A percentile compares a stretch with the other conserved stretches of the same genome.
phyloP scores from a whole-genome alignment of 2,888 invertebrate species.

The Julus scanicus region DNA sequence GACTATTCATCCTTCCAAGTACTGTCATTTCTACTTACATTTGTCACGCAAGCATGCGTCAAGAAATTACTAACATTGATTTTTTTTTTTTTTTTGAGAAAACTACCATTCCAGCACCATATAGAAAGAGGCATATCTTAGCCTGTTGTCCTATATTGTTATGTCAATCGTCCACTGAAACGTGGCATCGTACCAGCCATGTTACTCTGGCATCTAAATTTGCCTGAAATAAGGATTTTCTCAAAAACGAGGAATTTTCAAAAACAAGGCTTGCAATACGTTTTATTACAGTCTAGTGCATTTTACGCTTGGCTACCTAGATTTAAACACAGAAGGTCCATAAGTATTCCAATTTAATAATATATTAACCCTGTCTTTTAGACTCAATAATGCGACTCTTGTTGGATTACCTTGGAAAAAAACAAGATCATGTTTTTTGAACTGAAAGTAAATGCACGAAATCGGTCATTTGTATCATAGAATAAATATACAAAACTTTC shows the following conservation, averaged over 20 bases:
- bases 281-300: constrained; percentile 11
- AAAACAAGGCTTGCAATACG: not conserved
- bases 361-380: not conserved
- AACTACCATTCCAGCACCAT: not conserved
- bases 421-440: not conserved
- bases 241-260: not conserved
- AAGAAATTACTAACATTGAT: constrained; percentile 31
- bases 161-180: not conserved
- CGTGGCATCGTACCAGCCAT: not conserved
- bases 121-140: constrained; percentile 16
- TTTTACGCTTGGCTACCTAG: not conserved
- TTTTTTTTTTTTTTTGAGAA: constrained; percentile 20
- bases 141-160: not conserved
- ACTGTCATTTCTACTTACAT: constrained; percentile 13
- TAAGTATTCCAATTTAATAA: not conserved
- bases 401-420: not conserved
- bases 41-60: constrained; percentile 37
- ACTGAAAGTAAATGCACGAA: constrained; percentile 20
- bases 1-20: constrained; percentile 1
- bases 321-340: not conserved
- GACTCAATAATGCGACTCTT: not conserved
- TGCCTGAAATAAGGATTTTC: not conserved
- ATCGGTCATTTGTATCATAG: constrained; percentile 24
- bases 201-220: not conserved
- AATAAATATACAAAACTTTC: not conserved